Base-by-base conservation (phyloP, 1,140 invertebrate species). In the Steinernema feltiae region DNA sequence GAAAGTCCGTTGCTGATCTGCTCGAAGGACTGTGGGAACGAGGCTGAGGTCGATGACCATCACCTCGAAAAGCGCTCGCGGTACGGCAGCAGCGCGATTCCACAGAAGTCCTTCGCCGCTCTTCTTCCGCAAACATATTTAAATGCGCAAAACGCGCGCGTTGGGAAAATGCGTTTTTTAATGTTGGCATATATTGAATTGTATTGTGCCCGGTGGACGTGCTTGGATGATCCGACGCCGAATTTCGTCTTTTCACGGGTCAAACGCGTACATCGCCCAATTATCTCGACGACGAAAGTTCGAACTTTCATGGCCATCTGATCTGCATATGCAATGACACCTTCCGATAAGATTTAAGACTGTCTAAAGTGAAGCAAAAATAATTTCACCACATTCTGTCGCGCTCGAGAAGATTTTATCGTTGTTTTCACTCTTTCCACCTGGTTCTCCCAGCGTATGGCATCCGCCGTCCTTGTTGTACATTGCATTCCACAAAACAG, bases 231-330 rank as follows among this genome's bases (percentile, higher is more conserved):
- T 7, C 53, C 53, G 53, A 12, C 15, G 15, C 53, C 7, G 3
- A 63, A n/a, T 63, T 63, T 63, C 53, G 7, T 63, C 53, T 63
- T 63, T 63, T 63, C 53, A 63, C 53, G 53, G 53, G 53, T 63
- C 53, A 63, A 63, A 12, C 24, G 53, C 53, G 53, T 63, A 63
- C 53, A 63, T 63, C 53, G 53, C 3, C 53, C 53, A 63, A 63
- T 63, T 63, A 63, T 63, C 7, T 63, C 53, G 7, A n/a, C n/a
- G 7, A 18, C 35, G 35, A 7, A 41, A 41, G 7, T 63, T 27
- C 24, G 53, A 63, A 63, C 53, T 63, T 63, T 63, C 53, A 63
- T 63, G 53, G 53, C 24, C 53, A 63, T 63, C 53, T 7, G 24
- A 63, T 15, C 7, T 18, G 7, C 18, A 7, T 41, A 18, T 41